Evolutionary conservation across 2,888 invertebrate species (phyloP).

Genomic region (Poecilobothrus nobilitatus): DNA sequence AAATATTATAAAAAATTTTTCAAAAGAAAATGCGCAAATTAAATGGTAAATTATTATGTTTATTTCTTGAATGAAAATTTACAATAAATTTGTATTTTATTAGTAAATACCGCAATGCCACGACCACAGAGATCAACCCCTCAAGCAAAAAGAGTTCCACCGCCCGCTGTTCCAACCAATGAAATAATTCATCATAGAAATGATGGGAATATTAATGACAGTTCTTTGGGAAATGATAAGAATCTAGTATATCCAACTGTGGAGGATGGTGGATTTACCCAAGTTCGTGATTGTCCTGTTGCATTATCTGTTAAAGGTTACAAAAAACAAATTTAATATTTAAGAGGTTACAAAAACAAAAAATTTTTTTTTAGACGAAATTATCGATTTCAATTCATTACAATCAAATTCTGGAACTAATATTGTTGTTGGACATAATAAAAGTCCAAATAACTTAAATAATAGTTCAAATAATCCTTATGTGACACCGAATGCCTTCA

Average conservation of each 20-base stretch:
- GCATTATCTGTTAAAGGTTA: slow-evolving; percentile 41
- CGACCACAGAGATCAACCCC: slow-evolving; percentile 73
- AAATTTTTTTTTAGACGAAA: slow-evolving; percentile 50
- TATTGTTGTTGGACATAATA: slow-evolving; percentile 23
- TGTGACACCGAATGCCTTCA: slow-evolving; percentile 49
- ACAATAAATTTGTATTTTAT: slow-evolving; percentile 23
- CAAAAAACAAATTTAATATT: neutral
- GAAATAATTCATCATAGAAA: slow-evolving; percentile 61
- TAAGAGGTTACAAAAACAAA: neutral
- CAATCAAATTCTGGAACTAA: slow-evolving; percentile 25
- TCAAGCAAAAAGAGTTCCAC: slow-evolving; percentile 85
- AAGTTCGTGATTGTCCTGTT: slow-evolving; percentile 42
- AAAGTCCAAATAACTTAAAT: slow-evolving; percentile 25
- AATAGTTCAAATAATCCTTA: slow-evolving; percentile 21
- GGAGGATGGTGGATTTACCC: slow-evolving; percentile 43
- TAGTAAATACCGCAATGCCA: slow-evolving; percentile 76
- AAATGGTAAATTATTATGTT: no score
- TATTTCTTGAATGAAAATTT: neutral
- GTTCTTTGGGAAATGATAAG: slow-evolving; percentile 24
- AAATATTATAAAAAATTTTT: slow-evolving; percentile 28
- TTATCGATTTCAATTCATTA: slow-evolving; percentile 44
- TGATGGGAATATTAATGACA: neutral
- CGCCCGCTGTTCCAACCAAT: slow-evolving; percentile 68
- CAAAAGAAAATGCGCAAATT: neutral
- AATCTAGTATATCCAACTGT: slow-evolving; percentile 44